phyloP scores from a whole-genome alignment of 2,888 invertebrate genomes.

The Anorthoa munda region DNA sequence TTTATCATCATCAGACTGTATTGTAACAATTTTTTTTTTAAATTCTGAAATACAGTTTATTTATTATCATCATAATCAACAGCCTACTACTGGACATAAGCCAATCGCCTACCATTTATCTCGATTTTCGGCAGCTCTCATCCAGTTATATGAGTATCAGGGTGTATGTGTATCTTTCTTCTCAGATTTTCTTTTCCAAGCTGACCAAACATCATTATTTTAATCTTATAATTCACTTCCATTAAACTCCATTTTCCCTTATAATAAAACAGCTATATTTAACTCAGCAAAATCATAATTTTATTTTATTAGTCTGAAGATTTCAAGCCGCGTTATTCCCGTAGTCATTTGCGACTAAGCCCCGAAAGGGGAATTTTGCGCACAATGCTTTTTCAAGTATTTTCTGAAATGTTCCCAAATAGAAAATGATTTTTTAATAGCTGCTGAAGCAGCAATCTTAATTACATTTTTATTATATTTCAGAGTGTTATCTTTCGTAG shows the following conservation, averaged over 20 bases:
- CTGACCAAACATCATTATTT: background rate
- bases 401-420: constrained; percentile 24
- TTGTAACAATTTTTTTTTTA: too few species aligned
- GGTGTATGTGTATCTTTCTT: too few species aligned
- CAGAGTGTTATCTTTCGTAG: too few species aligned
- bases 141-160: too few species aligned
- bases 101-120: too few species aligned
- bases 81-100: too few species aligned
- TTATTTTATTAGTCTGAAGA: constrained; percentile 37
- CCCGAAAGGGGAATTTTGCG: constrained; percentile 18
- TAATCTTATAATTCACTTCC: background rate
- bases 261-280: constrained; percentile 2
- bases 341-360: constrained; percentile 26
- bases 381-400: background rate
- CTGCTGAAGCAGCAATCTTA: background rate
- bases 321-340: constrained; percentile 23
- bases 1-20: too few species aligned
- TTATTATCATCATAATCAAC: too few species aligned
- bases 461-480: too few species aligned
- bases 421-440: constrained; percentile 19
- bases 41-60: too few species aligned
- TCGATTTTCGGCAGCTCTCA: too few species aligned
- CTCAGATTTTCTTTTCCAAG: background rate
- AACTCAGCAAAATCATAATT: constrained; percentile 25
- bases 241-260: background rate